Evolutionary conservation across 37 sponge, comb jelly and placozoan genomes (phyloP), one percentile per base, ranked within the genome.

Genomic region (Crambe crambe): DNA sequence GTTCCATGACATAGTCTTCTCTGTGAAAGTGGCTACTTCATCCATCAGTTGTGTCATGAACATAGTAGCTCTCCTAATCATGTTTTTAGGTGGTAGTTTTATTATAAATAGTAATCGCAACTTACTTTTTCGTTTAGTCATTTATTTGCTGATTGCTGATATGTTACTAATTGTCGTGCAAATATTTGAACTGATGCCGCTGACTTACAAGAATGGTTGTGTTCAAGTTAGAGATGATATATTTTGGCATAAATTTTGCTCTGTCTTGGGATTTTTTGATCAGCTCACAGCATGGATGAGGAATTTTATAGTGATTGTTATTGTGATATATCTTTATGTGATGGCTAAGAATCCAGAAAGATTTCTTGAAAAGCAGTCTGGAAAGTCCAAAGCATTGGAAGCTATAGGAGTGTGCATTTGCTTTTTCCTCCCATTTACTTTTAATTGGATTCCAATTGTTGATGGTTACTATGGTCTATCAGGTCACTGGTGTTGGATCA

Each of bases 251-350:
- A 12, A 3, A 36, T 27, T 36, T 15, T 68, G 70, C 21, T 8
- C 38, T 6, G 18, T 68, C 40, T 68, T 37, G 29, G 70, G 40
- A 10, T 68, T 68, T 22, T 22, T 68, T 8, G 70, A 68, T 34
- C 70, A 68, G 35, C 20, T 68, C 37, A 12, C 70, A 10, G 10
- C 6, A 6, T 68, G 70, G 70, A 68, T 68, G 40, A 9, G 70
- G 3, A n/a, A n/a, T n/a, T n/a, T n/a, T n/a, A n/a, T n/a, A n/a
- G n/a, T n/a, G n/a, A n/a, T n/a, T n/a, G n/a, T n/a, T n/a, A n/a
- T n/a, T n/a, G n/a, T n/a, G n/a, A n/a, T n/a, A n/a, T n/a, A n/a
- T n/a, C n/a, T n/a, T n/a, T n/a, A n/a, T n/a, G 21, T 9, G 6
- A 3, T 35, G 39, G 29, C 10, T 51, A 51, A 51, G 10, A 68